These are phyloP conservation scores for Galago senegalensis DNA, from an alignment of 2,797 vertebrate species.

Conservation along the genomic window DNA sequence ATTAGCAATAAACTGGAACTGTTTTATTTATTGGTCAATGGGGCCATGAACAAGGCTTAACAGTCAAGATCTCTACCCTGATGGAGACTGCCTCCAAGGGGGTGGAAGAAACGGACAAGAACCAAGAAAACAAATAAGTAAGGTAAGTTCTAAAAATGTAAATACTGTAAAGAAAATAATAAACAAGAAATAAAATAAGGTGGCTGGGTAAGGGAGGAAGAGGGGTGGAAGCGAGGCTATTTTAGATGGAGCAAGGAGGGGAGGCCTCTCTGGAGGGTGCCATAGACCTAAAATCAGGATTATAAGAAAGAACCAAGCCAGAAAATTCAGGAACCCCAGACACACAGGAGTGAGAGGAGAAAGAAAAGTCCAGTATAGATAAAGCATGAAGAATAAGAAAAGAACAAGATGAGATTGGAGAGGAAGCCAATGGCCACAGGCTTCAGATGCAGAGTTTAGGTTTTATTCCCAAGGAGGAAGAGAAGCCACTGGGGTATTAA, in stretches of 20 bases:
- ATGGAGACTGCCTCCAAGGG: not conserved
- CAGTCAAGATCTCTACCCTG: not conserved
- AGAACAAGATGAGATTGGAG: not conserved
- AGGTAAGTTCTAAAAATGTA: not conserved
- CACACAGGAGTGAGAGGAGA: not conserved
- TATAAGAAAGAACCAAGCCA: not conserved
- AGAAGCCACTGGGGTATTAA: not conserved
- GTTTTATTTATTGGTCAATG: not conserved
- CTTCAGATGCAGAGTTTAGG: not conserved
- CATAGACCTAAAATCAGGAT: not conserved
- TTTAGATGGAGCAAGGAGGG: not conserved
- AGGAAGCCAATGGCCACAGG: not conserved
- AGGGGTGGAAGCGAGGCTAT: not conserved
- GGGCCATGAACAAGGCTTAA: not conserved
- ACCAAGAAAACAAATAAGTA: slow-evolving; percentile 14
- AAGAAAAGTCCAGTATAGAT: not conserved
- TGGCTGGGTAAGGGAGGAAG: too few species aligned
- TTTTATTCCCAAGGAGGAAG: not conserved
- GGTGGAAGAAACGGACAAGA: not conserved
- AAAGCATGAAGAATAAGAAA: not conserved
- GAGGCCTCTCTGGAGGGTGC: not conserved
- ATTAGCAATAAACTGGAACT: slow-evolving; percentile 27
- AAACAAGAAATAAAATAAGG: not conserved
- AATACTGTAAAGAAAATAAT: not conserved
- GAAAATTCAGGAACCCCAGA: not conserved